Percentiles rank a stretch among this genome's conserved stretches.
These are phyloP conservation scores for Sussaba pulchella DNA, from an alignment of 2,888 invertebrate species.

Conservation along the genomic window DNA sequence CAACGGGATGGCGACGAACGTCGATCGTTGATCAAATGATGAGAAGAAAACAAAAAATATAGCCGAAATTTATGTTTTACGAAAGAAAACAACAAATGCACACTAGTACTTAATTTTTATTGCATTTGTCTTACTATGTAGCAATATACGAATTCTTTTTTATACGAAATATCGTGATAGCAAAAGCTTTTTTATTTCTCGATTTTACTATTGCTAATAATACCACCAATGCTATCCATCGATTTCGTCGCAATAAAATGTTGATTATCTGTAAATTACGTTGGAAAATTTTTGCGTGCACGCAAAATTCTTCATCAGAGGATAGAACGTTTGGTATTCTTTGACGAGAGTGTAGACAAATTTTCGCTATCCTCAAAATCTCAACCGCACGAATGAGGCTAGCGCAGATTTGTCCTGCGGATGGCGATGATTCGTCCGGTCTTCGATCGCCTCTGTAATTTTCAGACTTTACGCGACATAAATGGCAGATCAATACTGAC, in stretches of 20 bases:
- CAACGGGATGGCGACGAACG: conserved; percentile 31
- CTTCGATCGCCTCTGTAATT: not conserved
- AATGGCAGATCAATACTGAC: not conserved
- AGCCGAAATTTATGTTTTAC: conserved; percentile 23
- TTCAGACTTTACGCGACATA: conserved; percentile 2
- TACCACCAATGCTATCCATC: conserved; percentile 19
- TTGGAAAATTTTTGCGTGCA: conserved; percentile 45
- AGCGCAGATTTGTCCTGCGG: not conserved
- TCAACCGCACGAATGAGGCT: not conserved
- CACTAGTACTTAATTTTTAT: conserved; percentile 67
- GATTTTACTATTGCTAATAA: conserved; percentile 15
- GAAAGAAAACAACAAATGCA: conserved; percentile 43
- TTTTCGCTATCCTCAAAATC: conserved; percentile 29
- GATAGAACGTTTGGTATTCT: conserved; percentile 49
- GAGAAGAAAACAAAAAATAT: conserved; percentile 12
- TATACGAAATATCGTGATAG: conserved; percentile 44
- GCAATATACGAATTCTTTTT: conserved; percentile 54
- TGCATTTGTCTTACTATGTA: conserved; percentile 56
- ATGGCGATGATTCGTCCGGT: not conserved
- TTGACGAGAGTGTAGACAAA: conserved; percentile 38
- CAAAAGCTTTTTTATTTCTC: conserved; percentile 45
- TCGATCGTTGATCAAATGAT: conserved; percentile 15
- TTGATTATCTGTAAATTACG: conserved; percentile 38
- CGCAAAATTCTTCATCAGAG: conserved; percentile 34
- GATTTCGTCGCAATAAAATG: conserved; percentile 48